These are phyloP conservation scores for Agrochola lychnidis DNA, from an alignment of 2,888 invertebrate species.

Conservation along the genomic window DNA sequence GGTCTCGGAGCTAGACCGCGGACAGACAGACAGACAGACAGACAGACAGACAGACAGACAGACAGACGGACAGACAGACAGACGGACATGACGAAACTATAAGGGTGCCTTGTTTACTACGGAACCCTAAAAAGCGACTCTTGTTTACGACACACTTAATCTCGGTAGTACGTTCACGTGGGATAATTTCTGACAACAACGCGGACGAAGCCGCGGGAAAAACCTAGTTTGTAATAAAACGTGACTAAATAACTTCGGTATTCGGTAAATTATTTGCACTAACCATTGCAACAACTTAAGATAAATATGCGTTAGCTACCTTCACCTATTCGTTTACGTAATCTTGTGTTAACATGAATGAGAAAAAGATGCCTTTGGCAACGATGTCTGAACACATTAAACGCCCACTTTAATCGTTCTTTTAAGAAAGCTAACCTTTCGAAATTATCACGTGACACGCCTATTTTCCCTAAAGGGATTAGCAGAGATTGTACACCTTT, in stretches of 20 bases:
- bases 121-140: too few species aligned
- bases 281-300: conserved; percentile 34
- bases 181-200: too few species aligned
- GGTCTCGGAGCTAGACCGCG: too few species aligned
- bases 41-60: too few species aligned
- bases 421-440: conserved; percentile 27
- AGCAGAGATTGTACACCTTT: neutral
- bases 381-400: conserved; percentile 18
- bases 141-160: too few species aligned
- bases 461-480: neutral
- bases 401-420: conserved; percentile 36
- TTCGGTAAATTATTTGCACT: conserved; percentile 49
- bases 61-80: too few species aligned
- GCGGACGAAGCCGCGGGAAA: too few species aligned
- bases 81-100: too few species aligned
- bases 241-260: conserved; percentile 46
- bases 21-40: too few species aligned
- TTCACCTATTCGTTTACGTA: conserved; percentile 52
- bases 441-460: neutral
- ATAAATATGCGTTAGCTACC: conserved; percentile 21
- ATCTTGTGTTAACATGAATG: conserved; percentile 38
- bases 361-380: conserved; percentile 36
- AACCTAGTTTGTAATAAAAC: conserved; percentile 34
- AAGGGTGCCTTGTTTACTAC: too few species aligned
- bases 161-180: too few species aligned